Percentiles rank a stretch among this genome's conserved stretches.
phyloP scores from a whole-genome alignment of 2,113 vertebrate genomes.

The Eulemur macaco region DNA sequence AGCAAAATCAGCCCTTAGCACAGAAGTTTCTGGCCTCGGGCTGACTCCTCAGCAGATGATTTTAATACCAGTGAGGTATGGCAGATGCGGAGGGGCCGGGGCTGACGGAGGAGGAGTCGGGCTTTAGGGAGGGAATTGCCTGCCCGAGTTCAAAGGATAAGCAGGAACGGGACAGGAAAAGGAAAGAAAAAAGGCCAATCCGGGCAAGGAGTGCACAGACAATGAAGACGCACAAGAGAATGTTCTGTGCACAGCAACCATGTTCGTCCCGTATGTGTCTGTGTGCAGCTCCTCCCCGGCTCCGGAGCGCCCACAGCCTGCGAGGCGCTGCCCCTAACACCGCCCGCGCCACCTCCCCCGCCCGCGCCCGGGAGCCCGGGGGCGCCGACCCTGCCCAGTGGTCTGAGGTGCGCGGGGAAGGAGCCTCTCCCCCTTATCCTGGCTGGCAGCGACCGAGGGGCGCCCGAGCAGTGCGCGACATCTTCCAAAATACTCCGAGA shows the following conservation, averaged over 20 bases:
- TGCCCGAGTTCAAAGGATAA: not conserved
- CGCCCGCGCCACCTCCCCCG: not conserved
- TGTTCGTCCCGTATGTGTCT: rapidly evolving
- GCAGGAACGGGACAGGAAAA: not conserved
- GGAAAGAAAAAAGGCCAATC: not conserved
- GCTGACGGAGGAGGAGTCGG: not conserved
- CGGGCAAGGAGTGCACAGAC: not conserved
- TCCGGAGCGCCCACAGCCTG: not conserved
- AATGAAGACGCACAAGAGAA: not conserved
- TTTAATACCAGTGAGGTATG: not conserved
- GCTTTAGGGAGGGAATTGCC: not conserved
- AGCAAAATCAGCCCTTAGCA: not conserved
- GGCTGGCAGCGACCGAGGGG: not conserved
- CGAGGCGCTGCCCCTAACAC: not conserved
- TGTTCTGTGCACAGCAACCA: not conserved
- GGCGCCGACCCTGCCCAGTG: not conserved
- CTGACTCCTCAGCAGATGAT: not conserved
- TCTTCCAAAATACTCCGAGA: not conserved
- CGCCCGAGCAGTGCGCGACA: not conserved
- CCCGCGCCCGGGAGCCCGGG: not conserved
- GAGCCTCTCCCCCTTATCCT: not conserved
- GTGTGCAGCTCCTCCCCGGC: not conserved
- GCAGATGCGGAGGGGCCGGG: not conserved
- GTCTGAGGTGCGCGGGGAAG: not conserved
- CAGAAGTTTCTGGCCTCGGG: not conserved